These are phyloP conservation scores for Pseudocheirus occidentalis DNA, from an alignment of 2,797 vertebrate species.

Conservation along the genomic window DNA sequence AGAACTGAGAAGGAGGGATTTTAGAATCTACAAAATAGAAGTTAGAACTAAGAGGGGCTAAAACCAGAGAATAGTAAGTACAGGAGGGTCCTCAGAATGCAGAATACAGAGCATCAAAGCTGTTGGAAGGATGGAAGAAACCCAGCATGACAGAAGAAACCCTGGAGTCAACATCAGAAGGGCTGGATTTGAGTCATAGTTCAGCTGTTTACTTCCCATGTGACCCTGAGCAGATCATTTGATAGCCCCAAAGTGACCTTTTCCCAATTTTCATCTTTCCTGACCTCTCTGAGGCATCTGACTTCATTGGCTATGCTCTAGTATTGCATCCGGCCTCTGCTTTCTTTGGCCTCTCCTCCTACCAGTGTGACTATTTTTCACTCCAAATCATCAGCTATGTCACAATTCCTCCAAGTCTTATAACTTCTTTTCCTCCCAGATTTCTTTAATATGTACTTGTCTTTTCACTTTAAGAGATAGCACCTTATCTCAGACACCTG, in stretches of 20 bases:
- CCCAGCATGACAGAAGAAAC: not conserved
- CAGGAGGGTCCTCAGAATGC: not conserved
- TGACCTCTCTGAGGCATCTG: not conserved
- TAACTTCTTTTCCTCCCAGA: not conserved
- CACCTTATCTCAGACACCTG: not conserved
- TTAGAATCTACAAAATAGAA: not conserved
- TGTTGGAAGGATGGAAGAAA: not conserved
- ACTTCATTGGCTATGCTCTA: not conserved
- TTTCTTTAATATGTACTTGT: not conserved
- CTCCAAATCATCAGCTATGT: not conserved
- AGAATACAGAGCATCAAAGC: not conserved
- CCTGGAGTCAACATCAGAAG: not conserved
- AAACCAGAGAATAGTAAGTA: not conserved
- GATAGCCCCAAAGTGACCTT: too few relatives aligned
- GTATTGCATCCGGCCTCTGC: not conserved
- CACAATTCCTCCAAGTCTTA: not conserved
- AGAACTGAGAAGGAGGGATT: not conserved
- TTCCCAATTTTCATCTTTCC: too few relatives aligned
- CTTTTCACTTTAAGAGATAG: not conserved
- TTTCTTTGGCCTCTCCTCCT: not conserved
- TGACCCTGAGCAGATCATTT: too few relatives aligned
- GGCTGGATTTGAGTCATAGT: not conserved
- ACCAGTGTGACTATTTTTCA: not conserved
- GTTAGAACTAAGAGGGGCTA: not conserved
- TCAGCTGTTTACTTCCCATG: too few relatives aligned